Percentiles rank a stretch among this genome's conserved stretches.
phyloP scores from a whole-genome alignment of 2,888 invertebrate species.

The Chalcosyrphus nemorum region DNA sequence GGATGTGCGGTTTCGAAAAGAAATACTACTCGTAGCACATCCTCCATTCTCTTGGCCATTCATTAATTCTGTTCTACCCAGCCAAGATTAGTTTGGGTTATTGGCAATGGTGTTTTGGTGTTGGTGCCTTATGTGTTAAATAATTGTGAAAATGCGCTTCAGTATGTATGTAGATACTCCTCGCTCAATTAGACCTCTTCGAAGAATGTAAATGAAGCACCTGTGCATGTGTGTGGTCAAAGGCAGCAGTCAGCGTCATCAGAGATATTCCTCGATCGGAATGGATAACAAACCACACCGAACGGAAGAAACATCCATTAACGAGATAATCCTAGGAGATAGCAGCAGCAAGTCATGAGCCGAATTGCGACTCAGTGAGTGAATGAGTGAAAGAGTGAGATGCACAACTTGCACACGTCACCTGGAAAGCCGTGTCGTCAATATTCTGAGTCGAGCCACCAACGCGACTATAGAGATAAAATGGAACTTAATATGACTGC shows the following conservation, averaged over 20 bases:
- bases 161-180: constrained; percentile 43
- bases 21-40: constrained; percentile 71
- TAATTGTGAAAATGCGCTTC: constrained; percentile 30
- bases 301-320: constrained; percentile 43
- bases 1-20: constrained; percentile 70
- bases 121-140: constrained; percentile 30
- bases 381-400: not conserved
- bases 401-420: constrained; percentile 13
- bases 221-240: constrained; percentile 58
- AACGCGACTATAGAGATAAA: constrained; percentile 9
- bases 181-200: constrained; percentile 54
- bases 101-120: constrained; percentile 4
- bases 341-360: constrained; percentile 10
- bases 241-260: not conserved
- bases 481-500: constrained; percentile 63
- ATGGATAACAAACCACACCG: constrained; percentile 33
- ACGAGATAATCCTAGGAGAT: constrained; percentile 26
- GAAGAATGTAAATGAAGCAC: constrained; percentile 34
- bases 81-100: constrained; percentile 45
- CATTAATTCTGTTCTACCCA: constrained; percentile 67
- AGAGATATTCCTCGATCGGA: constrained; percentile 29
- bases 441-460: not conserved
- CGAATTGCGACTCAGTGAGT: not conserved
- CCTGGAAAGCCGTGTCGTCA: constrained; percentile 17
- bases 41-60: constrained; percentile 63